These are phyloP conservation scores for Porites lobata DNA, from an alignment of 92 coral and sea anemone genomes.

Conservation along the genomic window DNA sequence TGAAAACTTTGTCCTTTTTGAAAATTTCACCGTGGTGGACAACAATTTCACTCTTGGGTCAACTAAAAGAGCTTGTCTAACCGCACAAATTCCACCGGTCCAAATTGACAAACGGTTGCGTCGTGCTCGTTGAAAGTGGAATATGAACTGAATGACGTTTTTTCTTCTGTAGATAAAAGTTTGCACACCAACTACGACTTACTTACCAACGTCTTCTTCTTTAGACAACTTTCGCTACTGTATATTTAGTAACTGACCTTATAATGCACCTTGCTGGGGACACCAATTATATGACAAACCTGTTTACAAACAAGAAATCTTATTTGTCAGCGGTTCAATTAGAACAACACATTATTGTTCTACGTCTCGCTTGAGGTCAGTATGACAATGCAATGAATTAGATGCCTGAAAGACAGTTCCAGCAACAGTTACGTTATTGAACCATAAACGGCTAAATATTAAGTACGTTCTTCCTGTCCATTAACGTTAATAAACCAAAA, in stretches of 20 bases:
- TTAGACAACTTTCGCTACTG: not conserved
- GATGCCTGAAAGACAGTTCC: constrained; percentile 8
- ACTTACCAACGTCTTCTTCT: not conserved
- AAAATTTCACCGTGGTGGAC: not conserved
- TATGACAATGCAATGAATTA: constrained; percentile 19
- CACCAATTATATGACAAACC: not conserved
- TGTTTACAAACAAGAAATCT: not conserved
- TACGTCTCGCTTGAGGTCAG: constrained; percentile 27
- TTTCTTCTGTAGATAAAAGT: not conserved
- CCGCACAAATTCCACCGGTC: not conserved
- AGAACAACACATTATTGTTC: constrained; percentile 28
- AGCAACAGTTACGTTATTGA: constrained; percentile 4
- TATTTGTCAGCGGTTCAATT: constrained; percentile 6
- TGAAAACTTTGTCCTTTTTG: not conserved
- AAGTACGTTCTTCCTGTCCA: constrained; percentile 29
- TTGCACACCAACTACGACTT: not conserved
- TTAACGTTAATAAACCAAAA: not conserved
- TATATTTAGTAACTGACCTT: not conserved
- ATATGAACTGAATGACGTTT: not conserved
- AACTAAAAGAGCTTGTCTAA: not conserved
- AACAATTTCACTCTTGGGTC: not conserved
- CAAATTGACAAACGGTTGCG: not conserved
- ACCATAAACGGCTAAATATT: not conserved
- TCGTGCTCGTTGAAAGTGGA: not conserved
- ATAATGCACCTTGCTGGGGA: not conserved